Percentiles rank a stretch among this genome's conserved stretches.
Evolutionary conservation across 2,113 vertebrate species (phyloP).

Genomic region (Budorcas taxicolor): DNA sequence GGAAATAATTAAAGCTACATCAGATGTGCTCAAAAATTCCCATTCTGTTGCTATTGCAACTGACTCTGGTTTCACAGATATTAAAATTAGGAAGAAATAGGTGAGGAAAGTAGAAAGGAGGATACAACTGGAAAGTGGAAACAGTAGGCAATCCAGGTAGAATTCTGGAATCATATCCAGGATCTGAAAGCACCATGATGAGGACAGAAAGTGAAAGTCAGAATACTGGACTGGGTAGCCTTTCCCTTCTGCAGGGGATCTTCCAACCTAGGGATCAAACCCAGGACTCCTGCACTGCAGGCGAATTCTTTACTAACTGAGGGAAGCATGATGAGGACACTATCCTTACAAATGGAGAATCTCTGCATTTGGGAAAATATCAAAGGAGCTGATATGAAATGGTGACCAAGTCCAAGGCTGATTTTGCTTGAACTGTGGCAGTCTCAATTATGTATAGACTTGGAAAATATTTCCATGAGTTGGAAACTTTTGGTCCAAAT

Average conservation of each 20-base stretch:
- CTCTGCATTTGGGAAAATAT: neutral
- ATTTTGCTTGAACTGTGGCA: neutral
- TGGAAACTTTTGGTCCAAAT: neutral
- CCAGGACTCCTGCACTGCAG: neutral
- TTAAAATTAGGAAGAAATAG: neutral
- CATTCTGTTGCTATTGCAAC: neutral
- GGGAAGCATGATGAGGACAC: neutral
- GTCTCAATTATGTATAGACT: neutral
- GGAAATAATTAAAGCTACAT: neutral
- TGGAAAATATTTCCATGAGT: conserved; percentile 17
- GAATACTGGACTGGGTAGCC: neutral
- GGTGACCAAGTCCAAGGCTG: neutral
- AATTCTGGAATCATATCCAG: neutral
- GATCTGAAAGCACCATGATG: neutral
- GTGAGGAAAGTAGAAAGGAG: neutral
- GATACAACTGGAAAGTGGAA: neutral
- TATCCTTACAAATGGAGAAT: neutral
- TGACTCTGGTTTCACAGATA: neutral
- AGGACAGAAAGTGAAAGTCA: neutral
- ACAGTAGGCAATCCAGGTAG: neutral
- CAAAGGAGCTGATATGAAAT: neutral
- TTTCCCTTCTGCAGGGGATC: neutral
- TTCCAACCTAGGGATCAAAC: neutral
- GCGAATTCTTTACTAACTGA: neutral
- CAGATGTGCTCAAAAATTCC: neutral